Evolutionary conservation across 2,888 invertebrate species (phyloP).

Genomic region (Alsophila aescularia): DNA sequence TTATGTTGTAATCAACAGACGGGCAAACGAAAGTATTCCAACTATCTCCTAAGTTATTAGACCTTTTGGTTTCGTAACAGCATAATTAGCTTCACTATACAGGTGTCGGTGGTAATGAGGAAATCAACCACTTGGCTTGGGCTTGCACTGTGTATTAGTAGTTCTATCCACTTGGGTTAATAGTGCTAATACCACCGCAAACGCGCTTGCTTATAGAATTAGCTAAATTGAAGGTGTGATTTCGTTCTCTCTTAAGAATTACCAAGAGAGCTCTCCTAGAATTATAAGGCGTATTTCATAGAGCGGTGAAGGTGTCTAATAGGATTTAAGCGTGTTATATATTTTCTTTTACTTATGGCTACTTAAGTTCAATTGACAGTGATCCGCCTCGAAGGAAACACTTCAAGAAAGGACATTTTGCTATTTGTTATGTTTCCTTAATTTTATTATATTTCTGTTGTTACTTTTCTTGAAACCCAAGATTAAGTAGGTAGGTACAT

Average conservation of each 20-base stretch:
- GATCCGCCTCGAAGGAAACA: constrained; percentile 15
- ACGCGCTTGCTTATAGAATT: constrained; percentile 4
- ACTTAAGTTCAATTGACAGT: constrained; percentile 11
- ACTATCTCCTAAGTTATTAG: neutral
- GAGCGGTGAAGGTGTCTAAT: constrained; percentile 7
- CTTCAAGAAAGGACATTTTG: constrained; percentile 10
- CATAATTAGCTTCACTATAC: constrained; percentile 4
- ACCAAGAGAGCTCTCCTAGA: constrained; percentile 10
- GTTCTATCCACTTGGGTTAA: constrained; percentile 2
- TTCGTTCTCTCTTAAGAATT: neutral
- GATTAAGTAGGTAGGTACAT: too few species aligned
- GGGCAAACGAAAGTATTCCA: neutral
- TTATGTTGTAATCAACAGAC: constrained; percentile 2
- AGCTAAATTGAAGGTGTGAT: constrained; percentile 13
- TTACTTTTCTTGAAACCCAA: too few species aligned
- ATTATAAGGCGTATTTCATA: neutral
- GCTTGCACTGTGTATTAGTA: too few species aligned
- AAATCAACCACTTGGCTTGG: constrained; percentile 4
- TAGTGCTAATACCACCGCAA: constrained; percentile 2
- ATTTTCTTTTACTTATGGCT: too few species aligned
- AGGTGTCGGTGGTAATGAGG: constrained; percentile 18
- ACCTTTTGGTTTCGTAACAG: constrained; percentile 5
- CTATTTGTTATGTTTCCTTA: neutral
- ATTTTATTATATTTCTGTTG: neutral
- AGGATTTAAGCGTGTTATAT: too few species aligned